These are phyloP conservation scores for Podilymbus podiceps DNA, from an alignment of 2,113 vertebrate genomes.

Conservation along the genomic window DNA sequence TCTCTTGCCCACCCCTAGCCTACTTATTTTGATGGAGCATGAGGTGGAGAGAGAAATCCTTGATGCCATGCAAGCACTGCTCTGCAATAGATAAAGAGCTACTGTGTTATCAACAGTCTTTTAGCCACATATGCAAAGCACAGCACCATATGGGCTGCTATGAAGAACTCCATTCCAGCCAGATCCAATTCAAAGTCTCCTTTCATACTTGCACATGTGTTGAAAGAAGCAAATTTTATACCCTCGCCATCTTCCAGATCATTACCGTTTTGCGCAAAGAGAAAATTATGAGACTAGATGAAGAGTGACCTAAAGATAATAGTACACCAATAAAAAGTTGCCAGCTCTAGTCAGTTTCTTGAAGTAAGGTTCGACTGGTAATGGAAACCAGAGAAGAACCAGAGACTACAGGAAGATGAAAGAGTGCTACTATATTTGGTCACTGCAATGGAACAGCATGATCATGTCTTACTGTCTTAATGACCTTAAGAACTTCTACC, in stretches of 20 bases:
- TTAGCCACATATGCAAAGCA: background rate
- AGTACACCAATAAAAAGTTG: background rate
- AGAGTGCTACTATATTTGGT: background rate
- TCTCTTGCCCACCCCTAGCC: background rate
- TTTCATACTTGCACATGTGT: background rate
- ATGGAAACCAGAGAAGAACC: background rate
- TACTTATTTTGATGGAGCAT: background rate
- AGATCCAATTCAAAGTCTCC: background rate
- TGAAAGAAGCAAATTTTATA: background rate
- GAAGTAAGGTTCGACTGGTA: background rate
- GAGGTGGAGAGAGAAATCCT: background rate
- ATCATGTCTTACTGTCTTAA: background rate
- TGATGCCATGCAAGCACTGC: background rate
- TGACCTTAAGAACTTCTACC: background rate
- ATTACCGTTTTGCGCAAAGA: background rate
- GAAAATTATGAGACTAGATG: background rate
- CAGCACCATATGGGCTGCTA: rapidly evolving
- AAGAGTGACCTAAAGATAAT: background rate
- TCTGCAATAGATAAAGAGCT: background rate
- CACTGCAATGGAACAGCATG: background rate
- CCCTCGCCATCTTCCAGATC: background rate
- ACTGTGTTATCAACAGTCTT: background rate
- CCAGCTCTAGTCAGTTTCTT: background rate
- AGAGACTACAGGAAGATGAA: background rate
- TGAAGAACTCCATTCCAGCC: background rate